Conservation (phyloP, 2,888 invertebrate species). For the Microchrysa polita region DNA sequence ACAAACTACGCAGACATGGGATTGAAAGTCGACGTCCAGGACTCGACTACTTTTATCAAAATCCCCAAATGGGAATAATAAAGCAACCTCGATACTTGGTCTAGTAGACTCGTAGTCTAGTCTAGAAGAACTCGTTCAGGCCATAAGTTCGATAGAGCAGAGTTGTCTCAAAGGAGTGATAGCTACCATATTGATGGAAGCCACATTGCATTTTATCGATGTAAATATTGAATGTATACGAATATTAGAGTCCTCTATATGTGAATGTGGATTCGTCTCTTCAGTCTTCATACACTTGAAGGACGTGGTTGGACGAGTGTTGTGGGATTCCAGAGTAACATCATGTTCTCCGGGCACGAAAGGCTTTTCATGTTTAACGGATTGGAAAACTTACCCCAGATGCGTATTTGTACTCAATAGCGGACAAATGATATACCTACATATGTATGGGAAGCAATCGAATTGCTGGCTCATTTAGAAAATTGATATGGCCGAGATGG, state of each 20-base stretch:
- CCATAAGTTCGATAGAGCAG: conserved; percentile 20
- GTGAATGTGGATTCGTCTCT: not conserved
- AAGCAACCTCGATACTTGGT: not conserved
- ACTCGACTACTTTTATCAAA: no score
- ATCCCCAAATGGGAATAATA: conserved; percentile 20
- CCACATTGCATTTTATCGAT: conserved; percentile 40
- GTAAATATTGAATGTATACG: conserved; percentile 36
- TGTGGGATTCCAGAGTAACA: not conserved
- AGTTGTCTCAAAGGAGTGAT: conserved; percentile 33
- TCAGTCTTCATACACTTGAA: no score
- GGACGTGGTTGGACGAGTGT: not conserved
- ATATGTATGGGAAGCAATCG: no score
- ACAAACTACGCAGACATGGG: no score
- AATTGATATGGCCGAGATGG: no score
- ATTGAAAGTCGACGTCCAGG: no score
- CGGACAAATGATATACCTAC: not conserved
- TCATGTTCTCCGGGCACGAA: no score
- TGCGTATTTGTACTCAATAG: conserved; percentile 20
- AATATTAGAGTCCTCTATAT: not conserved
- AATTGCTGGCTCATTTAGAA: no score
- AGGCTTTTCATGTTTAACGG: conserved; percentile 4
- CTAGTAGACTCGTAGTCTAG: no score
- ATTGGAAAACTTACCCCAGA: conserved; percentile 12
- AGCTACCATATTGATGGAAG: conserved; percentile 23
- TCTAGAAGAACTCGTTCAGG: not conserved